phyloP scores from a whole-genome alignment of 1,140 invertebrate species.

The Calycopis cecrops region DNA sequence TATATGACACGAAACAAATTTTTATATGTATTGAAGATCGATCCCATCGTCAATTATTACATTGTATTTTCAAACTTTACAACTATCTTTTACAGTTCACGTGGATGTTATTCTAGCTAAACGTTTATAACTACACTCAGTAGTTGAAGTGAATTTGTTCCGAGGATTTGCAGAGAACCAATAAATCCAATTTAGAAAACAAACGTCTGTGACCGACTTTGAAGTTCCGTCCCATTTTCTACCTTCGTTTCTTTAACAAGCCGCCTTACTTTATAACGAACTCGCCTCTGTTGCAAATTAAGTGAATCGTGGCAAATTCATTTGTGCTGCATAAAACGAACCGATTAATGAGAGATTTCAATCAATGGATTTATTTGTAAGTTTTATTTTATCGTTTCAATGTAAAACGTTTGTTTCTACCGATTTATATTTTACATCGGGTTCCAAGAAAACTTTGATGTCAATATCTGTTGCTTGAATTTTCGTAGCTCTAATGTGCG shows the following conservation, averaged over 20 bases:
- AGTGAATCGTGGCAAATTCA: conserved; percentile 47
- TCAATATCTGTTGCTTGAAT: no score
- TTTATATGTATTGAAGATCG: no score
- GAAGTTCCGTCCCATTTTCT: conserved; percentile 9
- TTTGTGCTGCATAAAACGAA: conserved; percentile 21
- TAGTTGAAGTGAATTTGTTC: not conserved
- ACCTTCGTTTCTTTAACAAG: conserved; percentile 16
- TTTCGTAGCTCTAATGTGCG: no score
- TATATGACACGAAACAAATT: no score
- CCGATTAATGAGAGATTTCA: conserved; percentile 40
- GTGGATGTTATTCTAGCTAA: not conserved
- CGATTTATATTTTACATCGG: no score
- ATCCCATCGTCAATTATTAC: no score
- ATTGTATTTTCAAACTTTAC: no score
- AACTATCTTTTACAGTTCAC: no score
- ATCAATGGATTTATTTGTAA: conserved; percentile 6
- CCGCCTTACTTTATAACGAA: conserved; percentile 27
- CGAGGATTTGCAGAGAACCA: conserved; percentile 10
- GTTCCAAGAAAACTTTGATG: no score
- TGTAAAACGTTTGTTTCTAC: no score
- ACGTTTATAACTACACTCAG: not conserved
- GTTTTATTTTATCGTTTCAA: no score
- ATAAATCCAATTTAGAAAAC: conserved; percentile 13
- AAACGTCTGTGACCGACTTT: conserved; percentile 12
- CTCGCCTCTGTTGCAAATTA: conserved; percentile 29